These are phyloP conservation scores for Eilema griseolum DNA, from an alignment of 2,888 invertebrate species.

Conservation along the genomic window DNA sequence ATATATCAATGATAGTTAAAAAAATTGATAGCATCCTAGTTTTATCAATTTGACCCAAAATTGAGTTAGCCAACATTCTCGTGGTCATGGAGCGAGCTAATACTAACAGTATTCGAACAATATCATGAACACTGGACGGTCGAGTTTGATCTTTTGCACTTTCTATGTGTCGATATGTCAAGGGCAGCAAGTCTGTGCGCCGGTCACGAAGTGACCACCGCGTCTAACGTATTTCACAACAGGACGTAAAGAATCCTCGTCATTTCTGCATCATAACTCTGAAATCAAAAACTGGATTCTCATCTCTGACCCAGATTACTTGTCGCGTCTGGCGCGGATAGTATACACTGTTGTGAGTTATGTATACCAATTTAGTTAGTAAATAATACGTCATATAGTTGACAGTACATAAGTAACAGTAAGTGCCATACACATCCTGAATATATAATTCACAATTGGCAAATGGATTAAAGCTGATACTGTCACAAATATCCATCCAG, in stretches of 20 bases:
- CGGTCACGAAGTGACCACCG: conserved; percentile 62
- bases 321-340: not conserved
- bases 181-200: conserved; percentile 67
- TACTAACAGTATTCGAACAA: conserved; percentile 47
- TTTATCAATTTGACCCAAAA: conserved; percentile 44
- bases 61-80: conserved; percentile 32
- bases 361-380: not conserved
- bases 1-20: conserved; percentile 19
- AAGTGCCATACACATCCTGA: not conserved
- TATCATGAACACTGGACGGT: conserved; percentile 43
- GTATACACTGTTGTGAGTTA: not conserved
- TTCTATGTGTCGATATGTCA: conserved; percentile 82
- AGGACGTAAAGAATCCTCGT: conserved; percentile 22
- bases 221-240: conserved; percentile 55
- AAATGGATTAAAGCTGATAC: not conserved
- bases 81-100: conserved; percentile 31
- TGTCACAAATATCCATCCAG: not conserved
- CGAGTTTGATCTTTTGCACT: conserved; percentile 69
- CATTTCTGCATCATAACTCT: not conserved
- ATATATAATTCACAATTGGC: too few species aligned
- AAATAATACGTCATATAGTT: not conserved
- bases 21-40: conserved; percentile 24
- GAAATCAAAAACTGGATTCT: not conserved
- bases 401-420: not conserved
- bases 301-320: not conserved